Evolutionary conservation across 2,113 vertebrate species (phyloP).

Genomic region (Monarcha castaneiventris): DNA sequence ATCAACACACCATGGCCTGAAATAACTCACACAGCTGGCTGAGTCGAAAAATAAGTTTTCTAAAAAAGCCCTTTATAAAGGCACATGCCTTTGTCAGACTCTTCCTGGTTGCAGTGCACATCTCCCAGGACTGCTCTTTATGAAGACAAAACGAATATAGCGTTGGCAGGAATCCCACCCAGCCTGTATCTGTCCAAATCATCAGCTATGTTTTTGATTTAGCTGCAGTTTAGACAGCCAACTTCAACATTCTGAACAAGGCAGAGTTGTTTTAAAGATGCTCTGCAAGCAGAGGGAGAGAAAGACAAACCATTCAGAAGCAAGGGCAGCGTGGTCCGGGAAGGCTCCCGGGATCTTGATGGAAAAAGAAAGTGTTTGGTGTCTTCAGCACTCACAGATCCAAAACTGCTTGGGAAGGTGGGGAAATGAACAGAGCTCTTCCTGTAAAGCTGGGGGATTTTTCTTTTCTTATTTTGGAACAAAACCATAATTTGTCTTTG

Average conservation of each 20-base stretch:
- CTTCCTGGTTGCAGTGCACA: not conserved
- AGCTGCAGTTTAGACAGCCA: not conserved
- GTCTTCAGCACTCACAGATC: not conserved
- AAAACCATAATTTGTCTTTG: not conserved
- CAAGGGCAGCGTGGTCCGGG: not conserved
- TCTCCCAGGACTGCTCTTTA: not conserved
- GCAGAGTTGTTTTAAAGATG: not conserved
- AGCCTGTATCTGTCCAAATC: slow-evolving; percentile 7
- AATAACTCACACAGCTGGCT: slow-evolving; percentile 2
- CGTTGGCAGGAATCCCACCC: not conserved
- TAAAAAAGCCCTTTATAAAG: not conserved
- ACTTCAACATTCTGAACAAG: not conserved
- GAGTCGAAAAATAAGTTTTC: not conserved
- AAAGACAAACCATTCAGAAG: not conserved
- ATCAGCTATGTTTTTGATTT: slow-evolving; percentile 30
- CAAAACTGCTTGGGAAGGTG: not conserved
- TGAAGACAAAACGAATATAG: slow-evolving; percentile 26
- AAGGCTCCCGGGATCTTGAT: not conserved
- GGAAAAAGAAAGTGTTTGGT: not conserved
- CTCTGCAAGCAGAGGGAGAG: not conserved
- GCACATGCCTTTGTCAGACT: not conserved
- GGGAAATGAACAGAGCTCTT: not conserved
- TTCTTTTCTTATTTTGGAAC: not conserved
- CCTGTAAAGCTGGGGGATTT: not conserved
- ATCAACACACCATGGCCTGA: not conserved